These are phyloP conservation scores for Standfussiana lucernea DNA, from an alignment of 2,888 invertebrate genomes.

Conservation along the genomic window DNA sequence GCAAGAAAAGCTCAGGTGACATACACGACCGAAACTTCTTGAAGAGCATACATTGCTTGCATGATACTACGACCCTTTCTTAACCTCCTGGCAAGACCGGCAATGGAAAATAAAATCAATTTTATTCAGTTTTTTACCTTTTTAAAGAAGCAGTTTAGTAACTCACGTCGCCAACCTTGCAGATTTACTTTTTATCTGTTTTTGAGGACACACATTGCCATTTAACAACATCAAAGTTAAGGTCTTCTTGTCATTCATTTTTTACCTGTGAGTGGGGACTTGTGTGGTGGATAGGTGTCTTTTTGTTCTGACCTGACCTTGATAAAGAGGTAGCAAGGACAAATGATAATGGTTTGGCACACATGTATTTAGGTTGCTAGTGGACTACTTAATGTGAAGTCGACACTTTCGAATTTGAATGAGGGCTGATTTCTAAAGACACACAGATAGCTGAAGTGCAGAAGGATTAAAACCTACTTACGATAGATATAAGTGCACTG, in stretches of 20 bases:
- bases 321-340: slow-evolving; percentile 65
- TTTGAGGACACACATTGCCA: slow-evolving; percentile 83
- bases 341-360: slow-evolving; percentile 48
- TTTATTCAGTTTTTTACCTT: slow-evolving; percentile 39
- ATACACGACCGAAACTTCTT: slow-evolving; percentile 39
- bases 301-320: slow-evolving; percentile 66
- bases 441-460: not conserved
- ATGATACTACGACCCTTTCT: not conserved
- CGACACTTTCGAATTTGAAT: slow-evolving; percentile 23
- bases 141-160: slow-evolving; percentile 68
- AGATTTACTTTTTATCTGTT: slow-evolving; percentile 76
- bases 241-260: slow-evolving; percentile 78
- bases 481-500: not conserved
- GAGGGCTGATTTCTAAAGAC: slow-evolving; percentile 24
- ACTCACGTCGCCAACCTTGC: slow-evolving; percentile 78
- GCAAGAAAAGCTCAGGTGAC: slow-evolving; percentile 64
- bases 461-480: not conserved
- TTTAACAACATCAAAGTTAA: slow-evolving; percentile 81
- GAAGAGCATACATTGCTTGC: slow-evolving; percentile 47
- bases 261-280: slow-evolving; percentile 68
- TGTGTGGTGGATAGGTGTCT: slow-evolving; percentile 57
- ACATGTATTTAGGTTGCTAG: slow-evolving; percentile 45
- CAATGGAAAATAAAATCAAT: slow-evolving; percentile 47
- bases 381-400: slow-evolving; percentile 16
- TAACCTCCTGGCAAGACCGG: slow-evolving; percentile 23